A percentile compares a stretch with the other conserved stretches of the same genome.
Conservation (phyloP, 2,113 vertebrate species). For the Ramphastos sulfuratus region DNA sequence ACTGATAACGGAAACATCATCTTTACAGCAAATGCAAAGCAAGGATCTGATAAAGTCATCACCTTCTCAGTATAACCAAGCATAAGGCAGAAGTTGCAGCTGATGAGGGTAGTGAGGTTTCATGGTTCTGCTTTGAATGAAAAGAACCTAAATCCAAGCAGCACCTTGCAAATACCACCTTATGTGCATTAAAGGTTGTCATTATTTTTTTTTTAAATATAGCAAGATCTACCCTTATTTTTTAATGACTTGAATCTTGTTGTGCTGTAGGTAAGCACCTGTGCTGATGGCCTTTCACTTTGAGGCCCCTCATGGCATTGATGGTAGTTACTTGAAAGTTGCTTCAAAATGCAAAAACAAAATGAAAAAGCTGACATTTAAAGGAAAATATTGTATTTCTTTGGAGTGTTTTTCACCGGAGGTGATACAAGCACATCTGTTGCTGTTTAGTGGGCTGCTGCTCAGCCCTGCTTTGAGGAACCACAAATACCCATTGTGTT, state of each 20-base stretch:
- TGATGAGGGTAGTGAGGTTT: not conserved
- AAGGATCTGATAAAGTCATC: not conserved
- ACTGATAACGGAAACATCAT: accelerated
- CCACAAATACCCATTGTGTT: conserved; percentile 41
- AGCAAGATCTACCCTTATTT: not conserved
- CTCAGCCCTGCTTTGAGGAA: not conserved
- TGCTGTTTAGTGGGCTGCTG: not conserved
- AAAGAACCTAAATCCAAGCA: not conserved
- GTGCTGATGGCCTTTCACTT: not conserved
- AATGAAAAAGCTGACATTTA: not conserved
- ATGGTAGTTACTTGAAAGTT: too few species aligned
- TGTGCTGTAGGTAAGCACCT: not conserved
- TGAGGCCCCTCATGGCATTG: accelerated
- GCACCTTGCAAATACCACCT: not conserved
- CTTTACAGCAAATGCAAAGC: not conserved
- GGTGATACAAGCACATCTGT: not conserved
- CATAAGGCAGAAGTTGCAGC: not conserved
- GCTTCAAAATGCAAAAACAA: not conserved
- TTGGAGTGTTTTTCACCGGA: not conserved
- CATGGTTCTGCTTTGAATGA: not conserved
- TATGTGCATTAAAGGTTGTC: not conserved
- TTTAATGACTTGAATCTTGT: not conserved
- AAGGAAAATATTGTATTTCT: not conserved
- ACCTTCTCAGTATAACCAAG: not conserved
- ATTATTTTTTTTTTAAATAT: not conserved